Conservation (phyloP, 2,113 vertebrate genomes). For the Scomber scombrus region DNA sequence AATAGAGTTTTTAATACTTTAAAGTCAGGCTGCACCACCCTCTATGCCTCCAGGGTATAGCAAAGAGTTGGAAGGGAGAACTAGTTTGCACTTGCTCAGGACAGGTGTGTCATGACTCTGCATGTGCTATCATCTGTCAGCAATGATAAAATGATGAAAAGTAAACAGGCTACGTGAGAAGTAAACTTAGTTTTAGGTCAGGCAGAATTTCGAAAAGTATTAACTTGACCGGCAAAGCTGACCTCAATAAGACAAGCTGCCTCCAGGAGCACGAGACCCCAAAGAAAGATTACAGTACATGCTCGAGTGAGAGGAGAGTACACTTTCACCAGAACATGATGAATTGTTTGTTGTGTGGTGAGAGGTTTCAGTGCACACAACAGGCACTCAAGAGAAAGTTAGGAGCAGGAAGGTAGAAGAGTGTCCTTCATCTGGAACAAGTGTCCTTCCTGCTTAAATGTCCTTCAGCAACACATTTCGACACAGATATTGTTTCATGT, state of each 20-base stretch:
- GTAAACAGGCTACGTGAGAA: conserved; percentile 29
- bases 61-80: conserved; percentile 28
- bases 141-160: conserved; percentile 38
- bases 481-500: background rate
- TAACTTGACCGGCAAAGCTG: conserved; percentile 32
- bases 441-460: conserved; percentile 3
- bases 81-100: conserved; percentile 27
- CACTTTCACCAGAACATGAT: conserved; percentile 46
- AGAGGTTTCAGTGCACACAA: conserved; percentile 2
- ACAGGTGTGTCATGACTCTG: background rate
- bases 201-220: conserved; percentile 27
- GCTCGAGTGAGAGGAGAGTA: conserved; percentile 29
- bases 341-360: conserved; percentile 45
- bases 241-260: conserved; percentile 18
- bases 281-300: conserved; percentile 17
- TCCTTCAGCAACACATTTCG: background rate
- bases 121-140: conserved; percentile 18
- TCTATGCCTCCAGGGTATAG: conserved; percentile 24
- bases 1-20: conserved; percentile 45
- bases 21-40: conserved; percentile 22
- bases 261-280: conserved; percentile 6
- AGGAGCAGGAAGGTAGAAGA: background rate
- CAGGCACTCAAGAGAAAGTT: background rate
- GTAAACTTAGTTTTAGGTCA: conserved; percentile 51
- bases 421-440: conserved; percentile 26